Percentiles rank a stretch among this genome's conserved stretches.
These are phyloP conservation scores for Callospermophilus lateralis DNA, from an alignment of 2,113 vertebrate genomes.

Conservation along the genomic window DNA sequence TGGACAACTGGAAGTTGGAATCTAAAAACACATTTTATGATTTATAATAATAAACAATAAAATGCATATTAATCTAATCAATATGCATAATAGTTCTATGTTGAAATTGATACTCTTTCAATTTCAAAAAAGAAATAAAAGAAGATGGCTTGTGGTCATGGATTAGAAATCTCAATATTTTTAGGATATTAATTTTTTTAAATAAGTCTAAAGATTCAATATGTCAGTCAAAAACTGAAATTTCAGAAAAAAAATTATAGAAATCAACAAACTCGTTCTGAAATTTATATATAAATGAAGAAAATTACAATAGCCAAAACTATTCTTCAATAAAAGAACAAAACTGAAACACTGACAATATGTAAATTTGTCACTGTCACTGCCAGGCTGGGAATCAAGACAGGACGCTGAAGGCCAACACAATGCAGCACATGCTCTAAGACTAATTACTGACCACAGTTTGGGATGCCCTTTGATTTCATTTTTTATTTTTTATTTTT, in stretches of 20 bases:
- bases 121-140: neutral
- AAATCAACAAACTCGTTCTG: neutral
- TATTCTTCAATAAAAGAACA: neutral
- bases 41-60: neutral
- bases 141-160: neutral
- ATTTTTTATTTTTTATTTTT: neutral
- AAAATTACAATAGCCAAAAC: neutral
- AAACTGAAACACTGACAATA: neutral
- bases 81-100: neutral
- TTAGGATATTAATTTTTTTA: neutral
- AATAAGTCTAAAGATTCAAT: neutral
- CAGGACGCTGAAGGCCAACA: neutral
- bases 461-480: neutral
- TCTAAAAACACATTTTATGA: neutral
- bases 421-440: neutral
- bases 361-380: neutral
- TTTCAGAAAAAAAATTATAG: neutral
- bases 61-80: neutral
- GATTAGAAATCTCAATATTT: neutral
- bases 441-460: neutral
- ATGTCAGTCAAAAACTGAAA: neutral
- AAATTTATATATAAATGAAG: neutral
- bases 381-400: neutral
- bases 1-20: neutral
- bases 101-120: neutral